Conservation (phyloP, 2,797 vertebrate species). For the Melanotaenia maccullochi region DNA sequence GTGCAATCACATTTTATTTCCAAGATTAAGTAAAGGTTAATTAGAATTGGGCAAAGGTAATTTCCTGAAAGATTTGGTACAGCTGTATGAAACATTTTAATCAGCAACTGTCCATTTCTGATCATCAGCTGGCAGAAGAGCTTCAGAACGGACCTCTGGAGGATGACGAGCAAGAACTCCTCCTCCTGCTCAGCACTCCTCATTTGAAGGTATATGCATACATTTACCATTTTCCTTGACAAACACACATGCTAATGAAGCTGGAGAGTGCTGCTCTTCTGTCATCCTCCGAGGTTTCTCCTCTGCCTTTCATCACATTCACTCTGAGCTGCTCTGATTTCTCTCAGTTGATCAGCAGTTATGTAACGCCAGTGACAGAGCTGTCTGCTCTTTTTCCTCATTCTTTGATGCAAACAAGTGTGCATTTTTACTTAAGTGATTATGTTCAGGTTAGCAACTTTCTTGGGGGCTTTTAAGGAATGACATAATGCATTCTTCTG, state of each 20-base stretch:
- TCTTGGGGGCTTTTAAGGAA: constrained; percentile 4
- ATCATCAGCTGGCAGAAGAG: constrained; percentile 89
- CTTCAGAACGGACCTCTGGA: constrained; percentile 87
- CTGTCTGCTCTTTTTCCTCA: constrained; percentile 2
- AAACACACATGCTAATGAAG: background rate
- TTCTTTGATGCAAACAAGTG: constrained; percentile 27
- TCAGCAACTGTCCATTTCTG: constrained; percentile 16
- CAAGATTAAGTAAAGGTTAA: background rate
- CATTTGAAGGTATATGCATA: constrained; percentile 88
- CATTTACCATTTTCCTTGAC: background rate
- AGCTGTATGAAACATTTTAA: constrained; percentile 4
- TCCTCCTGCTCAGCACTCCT: constrained; percentile 89
- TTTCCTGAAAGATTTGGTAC: background rate
- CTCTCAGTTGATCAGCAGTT: constrained; percentile 33
- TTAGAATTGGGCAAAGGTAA: background rate
- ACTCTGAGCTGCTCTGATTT: constrained; percentile 24
- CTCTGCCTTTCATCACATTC: constrained; percentile 8
- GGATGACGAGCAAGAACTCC: constrained; percentile 88
- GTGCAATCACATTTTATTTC: constrained; percentile 58
- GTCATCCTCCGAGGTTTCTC: constrained; percentile 10
- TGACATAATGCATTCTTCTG: background rate
- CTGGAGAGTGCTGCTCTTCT: background rate
- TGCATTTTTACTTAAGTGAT: constrained; percentile 52
- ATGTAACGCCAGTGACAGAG: constrained; percentile 22
- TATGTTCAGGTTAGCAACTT: constrained; percentile 38